Evolutionary conservation across 2,888 invertebrate species (phyloP).

Genomic region (Kryphioiulus occultus): DNA sequence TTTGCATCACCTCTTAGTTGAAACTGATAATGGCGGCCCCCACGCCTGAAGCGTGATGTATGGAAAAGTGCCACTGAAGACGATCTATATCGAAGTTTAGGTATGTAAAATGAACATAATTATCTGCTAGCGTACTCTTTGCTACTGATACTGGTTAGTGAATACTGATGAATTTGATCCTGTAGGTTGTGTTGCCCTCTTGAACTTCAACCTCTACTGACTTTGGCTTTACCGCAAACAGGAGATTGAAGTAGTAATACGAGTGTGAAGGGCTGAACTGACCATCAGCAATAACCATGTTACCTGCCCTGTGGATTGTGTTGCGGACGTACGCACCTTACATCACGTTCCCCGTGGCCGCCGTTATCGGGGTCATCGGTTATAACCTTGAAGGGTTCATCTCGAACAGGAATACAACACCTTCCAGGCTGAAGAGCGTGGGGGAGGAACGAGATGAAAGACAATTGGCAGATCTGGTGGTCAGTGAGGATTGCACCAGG

Average conservation of each 20-base stretch:
- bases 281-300: background rate
- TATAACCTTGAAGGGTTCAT: conserved; percentile 77
- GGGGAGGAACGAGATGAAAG: conserved; percentile 78
- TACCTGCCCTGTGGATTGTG: conserved; percentile 68
- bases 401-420: conserved; percentile 63
- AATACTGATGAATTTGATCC: too few species aligned
- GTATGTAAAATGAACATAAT: background rate
- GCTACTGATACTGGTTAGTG: too few species aligned
- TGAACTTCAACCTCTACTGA: background rate
- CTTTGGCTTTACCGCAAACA: background rate
- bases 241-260: background rate
- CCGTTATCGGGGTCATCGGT: conserved; percentile 81
- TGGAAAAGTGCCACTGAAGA: background rate
- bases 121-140: too few species aligned
- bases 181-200: too few species aligned
- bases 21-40: conserved; percentile 14
- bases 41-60: background rate
- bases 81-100: background rate
- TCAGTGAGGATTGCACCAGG: conserved; percentile 67
- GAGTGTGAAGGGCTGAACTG: too few species aligned
- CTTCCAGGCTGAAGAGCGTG: conserved; percentile 67
- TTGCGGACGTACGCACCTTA: conserved; percentile 78
- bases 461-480: conserved; percentile 66
- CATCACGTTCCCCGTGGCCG: conserved; percentile 82
- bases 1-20: background rate